A percentile compares a stretch with the other conserved stretches of the same genome.
These are phyloP conservation scores for Caenorhabditis zanzibari DNA, from an alignment of 2,888 invertebrate genomes.

Conservation along the genomic window DNA sequence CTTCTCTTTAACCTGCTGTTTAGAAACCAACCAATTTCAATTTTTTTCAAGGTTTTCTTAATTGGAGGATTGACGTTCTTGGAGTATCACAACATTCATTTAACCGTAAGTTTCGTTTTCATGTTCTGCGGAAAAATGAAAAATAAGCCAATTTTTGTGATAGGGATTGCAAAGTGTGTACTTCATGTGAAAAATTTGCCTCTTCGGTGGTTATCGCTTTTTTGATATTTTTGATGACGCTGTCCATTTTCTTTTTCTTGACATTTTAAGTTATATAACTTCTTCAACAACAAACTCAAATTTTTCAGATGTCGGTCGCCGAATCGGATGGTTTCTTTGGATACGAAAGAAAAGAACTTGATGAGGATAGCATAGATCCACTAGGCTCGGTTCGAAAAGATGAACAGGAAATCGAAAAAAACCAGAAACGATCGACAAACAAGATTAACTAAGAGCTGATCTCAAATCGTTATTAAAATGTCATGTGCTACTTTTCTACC, in stretches of 20 bases:
- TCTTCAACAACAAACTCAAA: too few species aligned
- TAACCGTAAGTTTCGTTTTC: conserved; percentile 62
- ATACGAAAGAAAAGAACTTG: conserved; percentile 64
- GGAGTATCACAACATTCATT: conserved; percentile 74
- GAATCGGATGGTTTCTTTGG: conserved; percentile 76
- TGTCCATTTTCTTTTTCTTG: too few species aligned
- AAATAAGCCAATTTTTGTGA: too few species aligned
- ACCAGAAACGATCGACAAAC: too few species aligned
- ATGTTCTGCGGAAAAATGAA: background rate
- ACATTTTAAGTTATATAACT: too few species aligned
- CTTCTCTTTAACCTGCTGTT: conserved; percentile 67
- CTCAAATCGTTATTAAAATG: too few species aligned
- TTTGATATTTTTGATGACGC: too few species aligned
- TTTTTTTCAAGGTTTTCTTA: conserved; percentile 64
- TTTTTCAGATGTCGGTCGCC: conserved; percentile 66
- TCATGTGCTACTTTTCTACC: too few species aligned
- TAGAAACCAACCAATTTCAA: conserved; percentile 68
- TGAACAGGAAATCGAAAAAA: background rate
- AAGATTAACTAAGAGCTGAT: too few species aligned
- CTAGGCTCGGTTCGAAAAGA: conserved; percentile 72
- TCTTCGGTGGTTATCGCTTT: too few species aligned
- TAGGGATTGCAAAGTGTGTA: too few species aligned
- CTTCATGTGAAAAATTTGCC: too few species aligned
- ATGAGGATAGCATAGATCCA: conserved; percentile 73
- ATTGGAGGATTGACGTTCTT: conserved; percentile 70